phyloP scores from a whole-genome alignment of 1,140 invertebrate species.

The Babylonia areolata region DNA sequence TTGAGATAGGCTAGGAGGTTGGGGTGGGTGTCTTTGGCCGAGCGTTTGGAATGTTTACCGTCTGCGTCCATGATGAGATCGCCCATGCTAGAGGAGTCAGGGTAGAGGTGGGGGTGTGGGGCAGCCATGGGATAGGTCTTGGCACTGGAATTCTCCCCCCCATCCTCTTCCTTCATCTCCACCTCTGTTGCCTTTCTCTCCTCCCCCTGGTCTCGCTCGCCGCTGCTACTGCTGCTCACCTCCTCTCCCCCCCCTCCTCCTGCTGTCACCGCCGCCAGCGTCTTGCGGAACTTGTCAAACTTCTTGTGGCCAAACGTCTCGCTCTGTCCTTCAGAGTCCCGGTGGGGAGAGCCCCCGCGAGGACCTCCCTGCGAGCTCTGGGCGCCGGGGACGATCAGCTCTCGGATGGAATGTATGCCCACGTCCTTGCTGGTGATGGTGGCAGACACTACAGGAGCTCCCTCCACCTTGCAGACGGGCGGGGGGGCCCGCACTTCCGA shows the following conservation, averaged over 20 bases:
- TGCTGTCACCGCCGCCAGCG: conserved; percentile 29
- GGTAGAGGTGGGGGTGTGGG: too few species aligned
- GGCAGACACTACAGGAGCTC: neutral
- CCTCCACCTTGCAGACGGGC: neutral
- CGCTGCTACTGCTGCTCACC: conserved; percentile 13
- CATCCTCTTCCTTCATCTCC: conserved; percentile 26
- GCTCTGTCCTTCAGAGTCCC: neutral
- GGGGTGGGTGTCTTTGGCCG: conserved; percentile 68
- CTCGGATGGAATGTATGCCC: neutral
- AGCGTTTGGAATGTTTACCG: conserved; percentile 46
- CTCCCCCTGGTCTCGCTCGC: conserved; percentile 4
- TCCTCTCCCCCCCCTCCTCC: too few species aligned
- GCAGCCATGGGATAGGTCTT: conserved; percentile 9
- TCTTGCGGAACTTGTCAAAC: conserved; percentile 70
- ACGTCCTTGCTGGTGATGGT: conserved; percentile 22
- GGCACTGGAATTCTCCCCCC: neutral
- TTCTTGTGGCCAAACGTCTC: conserved; percentile 69
- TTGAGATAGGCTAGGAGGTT: conserved; percentile 68
- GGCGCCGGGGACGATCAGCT: neutral
- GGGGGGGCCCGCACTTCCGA: neutral
- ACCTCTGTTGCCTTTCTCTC: neutral
- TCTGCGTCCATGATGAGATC: neutral
- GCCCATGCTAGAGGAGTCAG: neutral
- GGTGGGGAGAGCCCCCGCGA: conserved; percentile 15
- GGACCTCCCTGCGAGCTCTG: neutral